phyloP scores from a whole-genome alignment of 2,888 invertebrate species.

The Latheticus oryzae region DNA sequence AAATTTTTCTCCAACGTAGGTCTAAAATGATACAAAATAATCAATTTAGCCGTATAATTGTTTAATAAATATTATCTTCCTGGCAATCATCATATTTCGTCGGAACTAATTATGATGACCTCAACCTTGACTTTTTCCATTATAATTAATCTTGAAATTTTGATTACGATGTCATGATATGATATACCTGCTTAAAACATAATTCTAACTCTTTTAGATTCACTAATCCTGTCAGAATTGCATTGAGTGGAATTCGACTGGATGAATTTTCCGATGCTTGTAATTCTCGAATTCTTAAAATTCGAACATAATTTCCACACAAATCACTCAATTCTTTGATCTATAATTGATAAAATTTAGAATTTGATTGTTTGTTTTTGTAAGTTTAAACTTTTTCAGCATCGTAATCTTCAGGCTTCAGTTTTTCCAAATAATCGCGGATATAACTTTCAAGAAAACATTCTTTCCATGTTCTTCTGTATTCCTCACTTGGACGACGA shows the following conservation, averaged over 20 bases:
- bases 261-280: constrained; percentile 47
- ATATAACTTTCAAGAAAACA: constrained; percentile 59
- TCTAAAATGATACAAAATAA: constrained; percentile 46
- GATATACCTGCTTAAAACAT: constrained; percentile 61
- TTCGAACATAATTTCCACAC: constrained; percentile 54
- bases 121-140: constrained; percentile 3
- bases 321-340: constrained; percentile 57
- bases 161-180: too few species aligned
- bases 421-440: constrained; percentile 57
- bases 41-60: neutral
- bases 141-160: neutral
- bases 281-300: constrained; percentile 54
- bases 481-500: neutral
- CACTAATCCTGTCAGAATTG: constrained; percentile 55
- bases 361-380: too few species aligned
- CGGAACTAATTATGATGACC: constrained; percentile 8
- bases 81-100: neutral
- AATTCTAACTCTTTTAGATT: constrained; percentile 56
- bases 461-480: constrained; percentile 56
- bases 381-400: constrained; percentile 57
- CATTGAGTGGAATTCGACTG: constrained; percentile 57
- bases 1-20: constrained; percentile 58
- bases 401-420: constrained; percentile 60
- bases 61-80: constrained; percentile 2
- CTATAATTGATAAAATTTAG: too few species aligned